Evolutionary conservation across 2,113 vertebrate species (phyloP).

Genomic region (Cathartes aura): DNA sequence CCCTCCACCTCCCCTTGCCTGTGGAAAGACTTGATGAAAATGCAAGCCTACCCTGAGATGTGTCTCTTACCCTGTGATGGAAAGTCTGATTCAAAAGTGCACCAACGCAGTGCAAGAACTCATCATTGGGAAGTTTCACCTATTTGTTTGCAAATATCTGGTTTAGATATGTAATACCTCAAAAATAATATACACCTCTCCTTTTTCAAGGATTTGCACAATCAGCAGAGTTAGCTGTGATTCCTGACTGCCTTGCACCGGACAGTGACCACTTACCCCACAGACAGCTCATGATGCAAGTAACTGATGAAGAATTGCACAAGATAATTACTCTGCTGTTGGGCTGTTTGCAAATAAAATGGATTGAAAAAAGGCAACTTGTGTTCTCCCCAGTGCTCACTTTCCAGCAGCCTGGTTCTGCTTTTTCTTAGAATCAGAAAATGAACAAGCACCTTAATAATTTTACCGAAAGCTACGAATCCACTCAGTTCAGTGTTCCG

Average conservation of each 20-base stretch:
- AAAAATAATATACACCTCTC: neutral
- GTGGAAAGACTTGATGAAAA: neutral
- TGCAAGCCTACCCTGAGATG: rapidly evolving
- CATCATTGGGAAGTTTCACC: neutral
- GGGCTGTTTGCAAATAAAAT: neutral
- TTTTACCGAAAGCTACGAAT: neutral
- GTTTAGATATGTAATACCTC: neutral
- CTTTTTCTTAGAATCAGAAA: neutral
- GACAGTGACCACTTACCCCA: neutral
- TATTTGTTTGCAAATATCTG: neutral
- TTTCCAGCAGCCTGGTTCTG: neutral
- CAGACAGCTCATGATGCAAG: neutral
- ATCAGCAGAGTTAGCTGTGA: neutral
- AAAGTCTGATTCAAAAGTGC: neutral
- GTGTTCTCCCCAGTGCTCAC: neutral
- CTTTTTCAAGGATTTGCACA: neutral
- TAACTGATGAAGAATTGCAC: neutral
- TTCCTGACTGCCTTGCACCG: neutral
- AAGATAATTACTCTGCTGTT: neutral
- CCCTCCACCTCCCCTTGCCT: neutral
- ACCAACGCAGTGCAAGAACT: neutral
- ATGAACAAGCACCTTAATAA: neutral
- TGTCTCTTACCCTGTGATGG: no score
- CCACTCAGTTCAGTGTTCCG: neutral
- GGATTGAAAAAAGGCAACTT: neutral